Conservation (phyloP, 2,797 vertebrate genomes). For the Platyrinchus mystaceus region DNA sequence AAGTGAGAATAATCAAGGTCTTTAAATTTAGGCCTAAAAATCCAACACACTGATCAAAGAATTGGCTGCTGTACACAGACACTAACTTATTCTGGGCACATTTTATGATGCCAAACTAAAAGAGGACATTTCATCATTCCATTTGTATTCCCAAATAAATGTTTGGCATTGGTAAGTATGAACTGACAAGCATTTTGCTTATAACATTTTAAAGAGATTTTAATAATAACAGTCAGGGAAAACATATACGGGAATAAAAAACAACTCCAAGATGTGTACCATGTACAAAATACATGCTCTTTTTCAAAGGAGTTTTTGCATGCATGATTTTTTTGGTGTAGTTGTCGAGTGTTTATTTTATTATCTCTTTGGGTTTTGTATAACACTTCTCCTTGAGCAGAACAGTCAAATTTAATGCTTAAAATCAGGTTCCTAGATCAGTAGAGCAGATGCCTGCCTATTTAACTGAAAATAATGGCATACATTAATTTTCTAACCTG, state of each 20-base stretch:
- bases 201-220: background rate
- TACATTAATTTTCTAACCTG: constrained; percentile 38
- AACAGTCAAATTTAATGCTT: background rate
- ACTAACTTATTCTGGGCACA: background rate
- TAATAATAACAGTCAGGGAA: background rate
- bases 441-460: constrained; percentile 1
- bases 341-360: background rate
- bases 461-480: constrained; percentile 37
- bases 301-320: background rate
- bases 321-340: background rate
- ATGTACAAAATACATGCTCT: background rate
- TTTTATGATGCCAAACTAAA: background rate
- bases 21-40: background rate
- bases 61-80: background rate
- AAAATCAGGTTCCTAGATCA: background rate
- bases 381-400: background rate
- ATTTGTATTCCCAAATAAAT: background rate
- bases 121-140: background rate
- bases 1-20: background rate
- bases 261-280: background rate
- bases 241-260: background rate
- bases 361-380: background rate
- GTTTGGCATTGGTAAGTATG: background rate
- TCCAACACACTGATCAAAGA: background rate
- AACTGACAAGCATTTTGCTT: background rate